A percentile compares a stretch with the other conserved stretches of the same genome.
Conservation (phyloP, 2,113 vertebrate species). For the Lophochroa leadbeateri region DNA sequence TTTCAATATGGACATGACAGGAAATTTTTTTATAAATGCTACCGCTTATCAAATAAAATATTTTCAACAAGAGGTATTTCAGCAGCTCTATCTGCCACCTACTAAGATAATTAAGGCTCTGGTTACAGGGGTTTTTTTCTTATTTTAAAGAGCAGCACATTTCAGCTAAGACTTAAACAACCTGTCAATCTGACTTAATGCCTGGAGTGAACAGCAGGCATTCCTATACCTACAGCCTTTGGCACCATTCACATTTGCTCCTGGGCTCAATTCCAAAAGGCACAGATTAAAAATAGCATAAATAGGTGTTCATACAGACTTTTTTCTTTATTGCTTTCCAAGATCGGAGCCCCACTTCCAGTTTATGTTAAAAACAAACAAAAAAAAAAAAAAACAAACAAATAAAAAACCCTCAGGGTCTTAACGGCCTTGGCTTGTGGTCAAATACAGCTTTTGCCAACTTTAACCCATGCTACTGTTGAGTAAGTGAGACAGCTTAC, state of each 20-base stretch:
- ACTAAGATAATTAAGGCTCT: neutral
- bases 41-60: neutral
- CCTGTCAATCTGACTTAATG: neutral
- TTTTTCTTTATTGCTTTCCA: neutral
- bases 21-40: neutral
- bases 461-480: neutral
- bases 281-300: neutral
- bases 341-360: neutral
- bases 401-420: neutral
- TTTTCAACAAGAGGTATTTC: neutral
- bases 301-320: neutral
- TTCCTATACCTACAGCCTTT: neutral
- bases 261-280: neutral
- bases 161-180: neutral
- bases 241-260: neutral
- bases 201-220: neutral
- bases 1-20: neutral
- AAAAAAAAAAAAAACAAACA: too few species aligned
- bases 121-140: neutral
- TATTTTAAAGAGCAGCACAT: neutral
- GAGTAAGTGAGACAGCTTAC: neutral
- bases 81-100: neutral
- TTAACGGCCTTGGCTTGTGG: neutral
- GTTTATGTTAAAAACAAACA: neutral
- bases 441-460: neutral